Base-by-base conservation (phyloP, 1,140 invertebrate species). In the Adelges cooleyi region DNA sequence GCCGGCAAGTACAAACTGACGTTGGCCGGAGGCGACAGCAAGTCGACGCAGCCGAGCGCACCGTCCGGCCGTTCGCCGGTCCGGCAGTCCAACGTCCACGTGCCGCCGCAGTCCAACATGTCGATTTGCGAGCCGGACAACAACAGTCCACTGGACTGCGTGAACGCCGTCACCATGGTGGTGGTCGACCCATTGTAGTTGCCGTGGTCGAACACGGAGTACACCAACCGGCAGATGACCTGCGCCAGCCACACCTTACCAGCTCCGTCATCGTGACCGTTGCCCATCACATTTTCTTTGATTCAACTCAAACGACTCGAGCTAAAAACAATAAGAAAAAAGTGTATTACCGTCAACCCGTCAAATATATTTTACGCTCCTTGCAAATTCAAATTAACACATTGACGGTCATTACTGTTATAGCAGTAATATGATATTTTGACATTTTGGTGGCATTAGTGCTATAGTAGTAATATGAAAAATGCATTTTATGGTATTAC, bases 181-280 rank as follows among this genome's bases (percentile, higher is more conserved):
- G 40, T 15, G 23, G 54, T 6, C 42, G 54, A 56, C 17, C 53
- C 53, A 38, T 56, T 56, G 20, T 23, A 17, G 53, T 44, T 11
- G 0, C 56, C 56, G 56, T 62, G 25, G 13, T 62, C 38, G 13
- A 29, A 62, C 11, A 62, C 56, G 1, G 42, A 48, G 17, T 62
- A 62, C 17, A 62, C 56, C 40, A 62, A 42, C 2, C 56, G 56
- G 23, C 56, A 62, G 56, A 62, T 62, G 56, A 62, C 25, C 56
- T 62, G 56, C 56, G 56, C 56, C 56, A 62, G 46, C 56, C 56
- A 62, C 42, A 62, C 56, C 42, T 62, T 62, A 18, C 38, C 56
- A 22, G 42, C 56, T 33, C 56, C 56, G 25, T 62, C 56, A 46
- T 62, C 56, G 40, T 29, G 42, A 48, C 40, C 25, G 25, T 13